phyloP scores from a whole-genome alignment of 2,113 vertebrate species.

The Pygoscelis adeliae region DNA sequence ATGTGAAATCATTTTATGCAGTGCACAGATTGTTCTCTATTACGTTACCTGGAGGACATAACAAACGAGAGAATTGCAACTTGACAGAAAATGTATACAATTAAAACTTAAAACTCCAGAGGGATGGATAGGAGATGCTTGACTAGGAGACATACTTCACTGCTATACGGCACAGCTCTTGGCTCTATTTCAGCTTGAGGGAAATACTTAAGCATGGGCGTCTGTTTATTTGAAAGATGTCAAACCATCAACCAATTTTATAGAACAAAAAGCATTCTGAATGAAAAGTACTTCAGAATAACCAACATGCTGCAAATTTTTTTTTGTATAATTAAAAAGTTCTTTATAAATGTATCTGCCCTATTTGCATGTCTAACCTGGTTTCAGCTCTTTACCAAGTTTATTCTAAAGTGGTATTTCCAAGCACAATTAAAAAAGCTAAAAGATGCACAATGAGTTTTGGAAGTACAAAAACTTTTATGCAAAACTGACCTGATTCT shows the following conservation, averaged over 20 bases:
- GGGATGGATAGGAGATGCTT: neutral
- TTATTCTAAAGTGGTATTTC: neutral
- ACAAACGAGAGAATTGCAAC: neutral
- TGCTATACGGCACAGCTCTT: neutral
- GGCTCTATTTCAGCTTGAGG: neutral
- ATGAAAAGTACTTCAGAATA: neutral
- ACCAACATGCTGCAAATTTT: neutral
- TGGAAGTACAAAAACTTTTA: neutral
- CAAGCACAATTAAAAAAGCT: neutral
- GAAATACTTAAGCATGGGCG: neutral
- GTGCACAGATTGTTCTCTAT: neutral
- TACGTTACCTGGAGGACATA: neutral
- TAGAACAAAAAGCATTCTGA: neutral
- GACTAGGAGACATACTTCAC: neutral
- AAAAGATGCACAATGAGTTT: neutral
- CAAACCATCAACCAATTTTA: neutral
- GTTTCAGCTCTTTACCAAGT: neutral
- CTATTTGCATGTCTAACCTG: neutral
- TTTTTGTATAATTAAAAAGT: neutral
- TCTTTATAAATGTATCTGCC: neutral
- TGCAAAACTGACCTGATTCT: slow-evolving; percentile 28
- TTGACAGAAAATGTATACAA: neutral
- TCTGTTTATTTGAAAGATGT: neutral
- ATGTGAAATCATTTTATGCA: neutral
- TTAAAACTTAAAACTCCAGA: neutral